phyloP scores from a whole-genome alignment of 2,888 invertebrate species.

The Amblyteles armatorius region DNA sequence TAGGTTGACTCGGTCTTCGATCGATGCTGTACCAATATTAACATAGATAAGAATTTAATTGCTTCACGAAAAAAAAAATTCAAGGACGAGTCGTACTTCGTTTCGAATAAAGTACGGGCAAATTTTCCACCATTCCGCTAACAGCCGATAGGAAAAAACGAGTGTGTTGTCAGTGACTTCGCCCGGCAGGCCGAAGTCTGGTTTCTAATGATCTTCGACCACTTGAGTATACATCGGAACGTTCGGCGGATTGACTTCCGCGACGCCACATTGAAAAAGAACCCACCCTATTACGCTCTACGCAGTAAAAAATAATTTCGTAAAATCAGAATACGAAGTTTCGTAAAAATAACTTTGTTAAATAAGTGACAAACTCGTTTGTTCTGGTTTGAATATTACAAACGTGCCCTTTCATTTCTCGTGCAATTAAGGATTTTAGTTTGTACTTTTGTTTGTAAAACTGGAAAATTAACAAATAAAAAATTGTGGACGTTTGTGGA shows the following conservation, averaged over 20 bases:
- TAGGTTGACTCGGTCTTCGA: background rate
- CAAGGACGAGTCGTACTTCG: background rate
- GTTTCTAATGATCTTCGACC: conserved; percentile 49
- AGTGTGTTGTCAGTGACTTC: background rate
- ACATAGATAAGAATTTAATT: background rate
- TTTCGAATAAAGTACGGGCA: background rate
- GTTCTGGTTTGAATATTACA: no score
- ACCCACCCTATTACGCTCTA: background rate
- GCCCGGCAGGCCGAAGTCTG: conserved; percentile 54
- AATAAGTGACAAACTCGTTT: no score
- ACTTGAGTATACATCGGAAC: conserved; percentile 62
- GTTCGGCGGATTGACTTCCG: conserved; percentile 25
- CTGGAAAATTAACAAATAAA: no score
- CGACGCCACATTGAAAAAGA: conserved; percentile 16
- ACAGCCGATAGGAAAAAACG: background rate
- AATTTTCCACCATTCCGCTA: background rate
- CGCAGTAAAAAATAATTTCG: no score
- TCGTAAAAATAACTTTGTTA: no score
- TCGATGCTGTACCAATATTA: background rate
- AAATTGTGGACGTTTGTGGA: no score
- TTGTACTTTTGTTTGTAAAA: no score
- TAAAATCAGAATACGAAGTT: no score
- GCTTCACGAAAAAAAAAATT: background rate
- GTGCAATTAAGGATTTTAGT: no score
- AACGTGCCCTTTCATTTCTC: no score